Conservation (phyloP, 2,888 invertebrate genomes). For the Eupithecia abbreviata region DNA sequence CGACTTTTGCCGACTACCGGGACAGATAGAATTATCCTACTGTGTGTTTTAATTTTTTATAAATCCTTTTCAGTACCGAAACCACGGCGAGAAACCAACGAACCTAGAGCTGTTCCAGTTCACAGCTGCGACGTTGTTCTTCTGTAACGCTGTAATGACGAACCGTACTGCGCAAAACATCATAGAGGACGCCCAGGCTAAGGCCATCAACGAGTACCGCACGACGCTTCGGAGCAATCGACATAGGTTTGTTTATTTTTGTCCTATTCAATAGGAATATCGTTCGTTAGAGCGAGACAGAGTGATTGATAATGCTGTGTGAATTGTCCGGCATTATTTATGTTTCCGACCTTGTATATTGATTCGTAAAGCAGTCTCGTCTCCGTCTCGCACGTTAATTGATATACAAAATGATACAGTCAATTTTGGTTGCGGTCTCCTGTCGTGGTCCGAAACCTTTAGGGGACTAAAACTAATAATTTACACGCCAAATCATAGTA, state of each 20-base stretch:
- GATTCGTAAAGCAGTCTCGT: no score
- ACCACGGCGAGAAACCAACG: constrained; percentile 73
- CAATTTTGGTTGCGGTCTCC: no score
- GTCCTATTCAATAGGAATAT: neutral
- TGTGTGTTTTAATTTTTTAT: neutral
- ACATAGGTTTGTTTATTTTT: constrained; percentile 67
- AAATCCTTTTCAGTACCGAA: constrained; percentile 62
- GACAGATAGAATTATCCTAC: no score
- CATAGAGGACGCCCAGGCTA: constrained; percentile 81
- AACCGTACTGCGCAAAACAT: constrained; percentile 77
- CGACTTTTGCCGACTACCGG: no score
- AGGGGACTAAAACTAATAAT: no score
- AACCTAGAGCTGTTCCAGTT: constrained; percentile 79
- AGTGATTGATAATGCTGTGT: no score
- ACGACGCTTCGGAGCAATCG: constrained; percentile 80
- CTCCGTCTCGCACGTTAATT: no score
- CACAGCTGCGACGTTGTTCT: constrained; percentile 76
- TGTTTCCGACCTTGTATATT: neutral
- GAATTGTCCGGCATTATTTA: no score
- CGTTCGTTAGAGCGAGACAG: no score
- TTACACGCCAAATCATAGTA: no score
- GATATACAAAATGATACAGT: no score
- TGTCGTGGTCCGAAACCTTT: no score
- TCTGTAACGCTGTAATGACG: constrained; percentile 75
- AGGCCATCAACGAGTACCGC: constrained; percentile 78